Percentiles rank a stretch among this genome's conserved stretches.
phyloP scores from a whole-genome alignment of 2,797 vertebrate species.

The Meda fulgida region DNA sequence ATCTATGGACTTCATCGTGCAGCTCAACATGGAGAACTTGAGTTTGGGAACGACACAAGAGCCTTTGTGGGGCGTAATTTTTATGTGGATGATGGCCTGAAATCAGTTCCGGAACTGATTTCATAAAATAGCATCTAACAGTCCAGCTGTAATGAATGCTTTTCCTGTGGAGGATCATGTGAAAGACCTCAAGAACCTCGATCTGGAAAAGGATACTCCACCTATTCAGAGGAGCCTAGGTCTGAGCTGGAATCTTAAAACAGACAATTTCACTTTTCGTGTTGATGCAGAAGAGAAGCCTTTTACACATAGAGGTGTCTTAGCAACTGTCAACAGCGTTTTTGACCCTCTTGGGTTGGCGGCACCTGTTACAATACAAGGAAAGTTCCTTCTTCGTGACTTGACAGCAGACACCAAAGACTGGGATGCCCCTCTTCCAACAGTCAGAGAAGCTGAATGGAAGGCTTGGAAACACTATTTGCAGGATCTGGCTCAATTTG shows the following conservation, averaged over 20 bases:
- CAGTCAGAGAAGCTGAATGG: neutral
- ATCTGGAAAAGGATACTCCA: no score
- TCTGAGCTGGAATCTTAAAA: neutral
- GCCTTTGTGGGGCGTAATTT: neutral
- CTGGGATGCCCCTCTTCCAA: neutral
- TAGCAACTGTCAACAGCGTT: neutral
- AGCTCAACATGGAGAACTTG: conserved; percentile 8
- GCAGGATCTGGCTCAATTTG: neutral
- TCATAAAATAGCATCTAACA: no score
- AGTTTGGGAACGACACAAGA: neutral
- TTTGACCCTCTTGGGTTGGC: neutral
- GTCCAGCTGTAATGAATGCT: no score
- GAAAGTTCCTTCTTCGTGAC: neutral
- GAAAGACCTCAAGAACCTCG: no score
- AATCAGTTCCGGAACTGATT: no score
- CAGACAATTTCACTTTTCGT: neutral
- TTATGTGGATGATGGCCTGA: neutral
- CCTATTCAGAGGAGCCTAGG: no score
- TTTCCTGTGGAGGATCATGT: no score
- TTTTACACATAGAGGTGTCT: conserved; percentile 4
- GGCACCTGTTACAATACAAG: neutral
- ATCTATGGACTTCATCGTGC: neutral
- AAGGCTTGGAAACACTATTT: conserved; percentile 1
- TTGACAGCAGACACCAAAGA: neutral
- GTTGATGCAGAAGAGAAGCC: neutral